Conservation (phyloP, 1,140 invertebrate genomes). For the Coelopa frigida region DNA sequence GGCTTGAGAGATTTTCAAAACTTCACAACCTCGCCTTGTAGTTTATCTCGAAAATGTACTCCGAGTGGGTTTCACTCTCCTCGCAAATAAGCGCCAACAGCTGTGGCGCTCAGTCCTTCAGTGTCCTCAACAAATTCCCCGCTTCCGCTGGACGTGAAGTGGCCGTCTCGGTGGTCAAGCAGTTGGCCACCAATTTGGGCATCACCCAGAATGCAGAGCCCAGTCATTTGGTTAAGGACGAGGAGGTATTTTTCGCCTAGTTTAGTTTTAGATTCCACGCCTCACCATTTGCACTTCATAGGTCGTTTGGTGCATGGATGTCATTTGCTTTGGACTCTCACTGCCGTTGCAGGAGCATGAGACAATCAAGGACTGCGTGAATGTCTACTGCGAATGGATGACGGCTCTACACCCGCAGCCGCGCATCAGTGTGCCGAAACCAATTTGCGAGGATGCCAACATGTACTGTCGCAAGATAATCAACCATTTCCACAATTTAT, state of each 20-base stretch:
- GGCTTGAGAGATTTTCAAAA: too few species aligned
- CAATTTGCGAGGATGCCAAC: slow-evolving; percentile 82
- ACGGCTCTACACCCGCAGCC: slow-evolving; percentile 75
- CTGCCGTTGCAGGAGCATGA: slow-evolving; percentile 86
- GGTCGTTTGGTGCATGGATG: slow-evolving; percentile 48
- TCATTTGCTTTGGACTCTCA: slow-evolving; percentile 87
- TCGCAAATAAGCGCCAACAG: slow-evolving; percentile 58
- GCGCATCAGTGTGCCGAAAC: slow-evolving; percentile 75
- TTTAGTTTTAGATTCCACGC: neutral
- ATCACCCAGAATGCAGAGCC: slow-evolving; percentile 69
- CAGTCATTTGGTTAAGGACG: slow-evolving; percentile 64
- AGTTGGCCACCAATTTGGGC: slow-evolving; percentile 68
- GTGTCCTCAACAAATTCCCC: slow-evolving; percentile 82
- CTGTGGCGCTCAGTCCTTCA: slow-evolving; percentile 58
- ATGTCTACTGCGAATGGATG: slow-evolving; percentile 95
- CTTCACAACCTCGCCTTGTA: too few species aligned
- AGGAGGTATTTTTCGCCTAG: slow-evolving; percentile 53
- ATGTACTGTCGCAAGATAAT: slow-evolving; percentile 88
- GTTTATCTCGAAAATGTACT: slow-evolving; percentile 77
- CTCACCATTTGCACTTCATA: slow-evolving; percentile 11
- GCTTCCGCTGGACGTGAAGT: slow-evolving; percentile 70
- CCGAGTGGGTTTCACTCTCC: slow-evolving; percentile 75
- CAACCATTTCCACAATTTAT: slow-evolving; percentile 89
- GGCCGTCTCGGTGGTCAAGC: slow-evolving; percentile 72
- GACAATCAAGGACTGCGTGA: slow-evolving; percentile 90